Evolutionary conservation across 2,797 vertebrate species (phyloP), one percentile per base, ranked within the genome.

Genomic region (Neomorphus geoffroyi): DNA sequence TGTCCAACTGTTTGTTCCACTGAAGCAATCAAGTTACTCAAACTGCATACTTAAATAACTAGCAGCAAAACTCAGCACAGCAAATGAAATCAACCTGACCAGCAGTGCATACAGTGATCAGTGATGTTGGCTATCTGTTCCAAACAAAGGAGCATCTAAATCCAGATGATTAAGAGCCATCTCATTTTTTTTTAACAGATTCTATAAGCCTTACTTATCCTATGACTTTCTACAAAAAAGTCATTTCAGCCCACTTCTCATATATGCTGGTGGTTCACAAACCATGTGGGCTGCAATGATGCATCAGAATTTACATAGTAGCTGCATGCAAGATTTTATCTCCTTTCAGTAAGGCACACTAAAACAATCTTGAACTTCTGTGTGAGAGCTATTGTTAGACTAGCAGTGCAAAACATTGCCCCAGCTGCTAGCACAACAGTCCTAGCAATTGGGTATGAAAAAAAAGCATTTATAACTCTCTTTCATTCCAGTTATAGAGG

Each of bases 301-400:
- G 94, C 65, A 92, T 78, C 74, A 75, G n/a, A 83, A 95, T 90
- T 90, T 92, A 64, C 80, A 51, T 28, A 77, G 41, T 16, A 75
- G 62, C 19, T 93, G 22, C 53, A 41, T 73, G 39, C 39, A 66
- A 93, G 30, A n/a, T 64, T 90, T 86, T 56, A 22, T 45, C 51
- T 79, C 41, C 37, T 78, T 71, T 65, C 35, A 84, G 5, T 27
- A 54, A 80, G 41, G 30, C 33, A 80, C 27, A 26, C 10, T 24
- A 90, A 8, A 91, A 69, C 28, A 91, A 48, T 72, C 51, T 45
- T 28, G 65, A 78, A 71, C 11, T 74, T 56, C 46, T 54, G 3
- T 62, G 9, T 51, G n/a, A 89, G 84, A 88, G 23, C 23, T 75
- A 22, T 57, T 86, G 67, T 81, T 69, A 62, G 16, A 51, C 32